A percentile compares a stretch with the other conserved stretches of the same genome.
Evolutionary conservation across 2,797 vertebrate genomes (phyloP).

Genomic region (Cirrhinus mrigala): DNA sequence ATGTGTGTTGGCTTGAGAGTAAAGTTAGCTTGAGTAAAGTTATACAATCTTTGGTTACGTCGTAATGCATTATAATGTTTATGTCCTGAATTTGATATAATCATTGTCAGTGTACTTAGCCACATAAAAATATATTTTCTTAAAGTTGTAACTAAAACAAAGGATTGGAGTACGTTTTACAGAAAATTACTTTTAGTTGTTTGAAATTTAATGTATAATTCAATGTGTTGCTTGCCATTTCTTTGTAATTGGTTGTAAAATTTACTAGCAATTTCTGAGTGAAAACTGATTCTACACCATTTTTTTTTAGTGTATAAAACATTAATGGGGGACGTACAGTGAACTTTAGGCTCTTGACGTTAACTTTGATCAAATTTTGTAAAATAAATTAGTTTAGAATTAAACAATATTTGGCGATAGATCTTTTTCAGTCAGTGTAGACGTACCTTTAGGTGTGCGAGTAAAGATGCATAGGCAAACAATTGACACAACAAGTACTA

Average conservation of each 20-base stretch:
- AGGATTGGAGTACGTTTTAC: not conserved
- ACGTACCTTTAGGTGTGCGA: constrained; percentile 44
- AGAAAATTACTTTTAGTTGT: not conserved
- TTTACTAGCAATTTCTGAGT: not conserved
- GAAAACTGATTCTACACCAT: not conserved
- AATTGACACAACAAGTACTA: not conserved
- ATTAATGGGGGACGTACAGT: not conserved
- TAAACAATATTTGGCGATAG: not conserved
- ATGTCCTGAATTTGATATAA: too few relatives aligned
- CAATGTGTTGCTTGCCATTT: not conserved
- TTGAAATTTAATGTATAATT: not conserved
- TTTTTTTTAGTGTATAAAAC: not conserved
- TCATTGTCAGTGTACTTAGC: not conserved
- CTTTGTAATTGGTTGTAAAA: not conserved
- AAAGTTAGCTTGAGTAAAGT: too few relatives aligned
- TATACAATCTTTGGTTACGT: not conserved
- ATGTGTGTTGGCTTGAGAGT: not conserved
- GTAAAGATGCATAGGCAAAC: not conserved
- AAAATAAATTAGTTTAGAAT: not conserved
- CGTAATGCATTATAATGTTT: not conserved
- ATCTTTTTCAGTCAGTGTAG: not conserved
- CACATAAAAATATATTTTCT: not conserved
- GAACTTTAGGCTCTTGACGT: not conserved
- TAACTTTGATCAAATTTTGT: not conserved
- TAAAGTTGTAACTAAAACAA: too few relatives aligned